These are phyloP conservation scores for Echiichthys vipera DNA, from an alignment of 2,797 vertebrate species.

Conservation along the genomic window DNA sequence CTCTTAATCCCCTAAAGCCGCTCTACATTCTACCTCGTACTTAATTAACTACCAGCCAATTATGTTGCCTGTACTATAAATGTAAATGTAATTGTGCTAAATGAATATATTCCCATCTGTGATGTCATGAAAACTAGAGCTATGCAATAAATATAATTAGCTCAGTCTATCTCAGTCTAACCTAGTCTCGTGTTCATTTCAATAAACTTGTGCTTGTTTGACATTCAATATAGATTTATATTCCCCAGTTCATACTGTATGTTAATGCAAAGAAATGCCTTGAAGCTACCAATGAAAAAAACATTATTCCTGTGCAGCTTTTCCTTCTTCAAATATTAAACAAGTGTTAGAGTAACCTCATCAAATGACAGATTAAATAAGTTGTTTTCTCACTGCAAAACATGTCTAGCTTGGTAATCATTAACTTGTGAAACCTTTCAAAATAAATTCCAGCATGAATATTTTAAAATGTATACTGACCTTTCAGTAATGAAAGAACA, in stretches of 20 bases:
- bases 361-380: background rate
- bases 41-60: constrained; percentile 13
- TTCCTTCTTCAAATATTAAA: background rate
- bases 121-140: background rate
- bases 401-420: background rate
- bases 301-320: background rate
- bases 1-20: background rate
- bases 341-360: background rate
- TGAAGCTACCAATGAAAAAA: background rate
- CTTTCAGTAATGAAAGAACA: background rate
- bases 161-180: background rate
- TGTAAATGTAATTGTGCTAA: constrained; percentile 16
- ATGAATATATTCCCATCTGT: background rate
- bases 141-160: background rate
- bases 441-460: background rate
- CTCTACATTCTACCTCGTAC: background rate
- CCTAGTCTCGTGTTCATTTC: background rate
- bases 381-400: background rate
- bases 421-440: background rate
- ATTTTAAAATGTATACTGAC: background rate
- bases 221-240: background rate
- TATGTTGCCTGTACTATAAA: constrained; percentile 6
- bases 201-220: background rate
- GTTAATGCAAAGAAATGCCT: constrained; percentile 1
- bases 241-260: background rate